Percentiles rank a stretch among this genome's conserved stretches.
Conservation (phyloP, 2,888 invertebrate genomes). For the Crocallis elinguaria region DNA sequence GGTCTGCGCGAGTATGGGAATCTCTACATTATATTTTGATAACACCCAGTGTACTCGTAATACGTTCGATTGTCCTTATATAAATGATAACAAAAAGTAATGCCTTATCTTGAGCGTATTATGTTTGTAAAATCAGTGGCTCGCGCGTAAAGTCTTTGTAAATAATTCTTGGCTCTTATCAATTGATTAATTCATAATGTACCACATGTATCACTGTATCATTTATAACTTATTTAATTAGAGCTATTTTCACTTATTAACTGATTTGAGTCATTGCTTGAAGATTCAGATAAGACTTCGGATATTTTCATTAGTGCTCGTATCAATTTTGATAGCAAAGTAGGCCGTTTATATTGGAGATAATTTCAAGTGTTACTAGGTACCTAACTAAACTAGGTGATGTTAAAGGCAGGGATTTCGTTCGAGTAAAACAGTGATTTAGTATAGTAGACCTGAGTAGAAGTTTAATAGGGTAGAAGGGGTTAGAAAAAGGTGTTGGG, state of each 20-base stretch:
- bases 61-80: background rate
- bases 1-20: no score
- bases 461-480: no score
- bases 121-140: background rate
- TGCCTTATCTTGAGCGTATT: background rate
- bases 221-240: background rate
- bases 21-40: no score
- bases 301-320: background rate
- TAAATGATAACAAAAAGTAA: background rate
- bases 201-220: background rate
- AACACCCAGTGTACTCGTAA: background rate
- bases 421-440: no score
- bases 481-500: no score
- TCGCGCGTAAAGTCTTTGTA: background rate
- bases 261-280: background rate
- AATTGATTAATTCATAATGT: background rate
- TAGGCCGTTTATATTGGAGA: background rate
- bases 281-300: background rate
- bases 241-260: background rate
- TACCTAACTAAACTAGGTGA: no score
- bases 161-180: background rate
- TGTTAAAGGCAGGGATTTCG: no score
- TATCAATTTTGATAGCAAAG: background rate
- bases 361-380: no score
- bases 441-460: no score